Conservation (phyloP, 2,888 invertebrate genomes). For the Euclidia mi region DNA sequence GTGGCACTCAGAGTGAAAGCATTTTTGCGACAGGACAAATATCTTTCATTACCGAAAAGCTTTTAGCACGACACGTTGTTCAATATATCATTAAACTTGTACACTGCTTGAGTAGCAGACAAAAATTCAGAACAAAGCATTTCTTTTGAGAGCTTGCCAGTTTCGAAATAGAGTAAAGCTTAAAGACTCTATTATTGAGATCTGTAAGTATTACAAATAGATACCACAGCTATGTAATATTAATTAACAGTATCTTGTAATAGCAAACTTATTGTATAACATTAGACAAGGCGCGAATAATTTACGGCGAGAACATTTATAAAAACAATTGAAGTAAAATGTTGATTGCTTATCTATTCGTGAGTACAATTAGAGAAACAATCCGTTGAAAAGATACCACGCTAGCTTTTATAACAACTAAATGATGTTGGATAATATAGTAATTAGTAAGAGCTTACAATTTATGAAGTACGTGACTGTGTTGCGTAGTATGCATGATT, state of each 20-base stretch:
- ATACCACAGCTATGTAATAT: constrained; percentile 9
- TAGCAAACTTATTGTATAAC: constrained; percentile 38
- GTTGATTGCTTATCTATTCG: constrained; percentile 55
- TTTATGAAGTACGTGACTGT: constrained; percentile 37
- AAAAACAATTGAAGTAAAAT: constrained; percentile 55
- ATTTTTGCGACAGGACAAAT: too few relatives aligned
- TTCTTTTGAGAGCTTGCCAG: too few relatives aligned
- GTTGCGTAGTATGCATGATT: constrained; percentile 8
- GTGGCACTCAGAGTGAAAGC: too few relatives aligned
- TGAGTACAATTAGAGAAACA: constrained; percentile 55
- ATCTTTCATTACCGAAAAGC: too few relatives aligned
- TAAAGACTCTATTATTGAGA: too few relatives aligned
- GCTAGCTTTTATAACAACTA: constrained; percentile 43
- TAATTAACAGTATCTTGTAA: constrained; percentile 20
- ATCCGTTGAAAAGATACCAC: constrained; percentile 49
- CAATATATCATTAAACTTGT: too few relatives aligned
- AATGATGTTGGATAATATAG: constrained; percentile 42
- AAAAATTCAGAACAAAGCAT: too few relatives aligned
- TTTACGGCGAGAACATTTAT: constrained; percentile 51
- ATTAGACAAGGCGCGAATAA: constrained; percentile 40
- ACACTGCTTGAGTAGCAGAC: too few relatives aligned
- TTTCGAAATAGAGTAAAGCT: too few relatives aligned
- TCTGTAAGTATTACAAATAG: background rate
- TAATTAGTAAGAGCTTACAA: constrained; percentile 44
- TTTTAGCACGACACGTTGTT: too few relatives aligned